A percentile compares a stretch with the other conserved stretches of the same genome.
These are phyloP conservation scores for Pseudois nayaur DNA, from an alignment of 2,113 vertebrate species.

Conservation along the genomic window DNA sequence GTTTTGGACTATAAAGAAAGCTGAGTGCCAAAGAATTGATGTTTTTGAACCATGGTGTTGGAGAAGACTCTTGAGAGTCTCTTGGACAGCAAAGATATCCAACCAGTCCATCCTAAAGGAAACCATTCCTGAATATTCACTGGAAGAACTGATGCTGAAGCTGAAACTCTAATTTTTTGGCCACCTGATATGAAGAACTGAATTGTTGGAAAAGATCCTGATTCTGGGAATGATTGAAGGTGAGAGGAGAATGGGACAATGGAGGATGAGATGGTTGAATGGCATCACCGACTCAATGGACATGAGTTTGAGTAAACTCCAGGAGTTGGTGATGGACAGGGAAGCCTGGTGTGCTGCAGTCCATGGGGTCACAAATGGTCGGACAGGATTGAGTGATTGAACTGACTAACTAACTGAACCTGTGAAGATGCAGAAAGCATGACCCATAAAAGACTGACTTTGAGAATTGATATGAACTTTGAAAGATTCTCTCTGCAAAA, in stretches of 20 bases:
- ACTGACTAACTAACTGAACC: not conserved
- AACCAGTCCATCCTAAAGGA: not conserved
- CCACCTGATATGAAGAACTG: not conserved
- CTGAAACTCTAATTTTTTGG: not conserved
- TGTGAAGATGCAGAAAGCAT: not conserved
- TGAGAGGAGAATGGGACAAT: fast-evolving
- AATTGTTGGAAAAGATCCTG: not conserved
- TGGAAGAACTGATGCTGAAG: not conserved
- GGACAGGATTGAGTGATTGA: not conserved
- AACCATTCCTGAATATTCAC: not conserved
- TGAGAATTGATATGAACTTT: not conserved
- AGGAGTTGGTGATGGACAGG: not conserved
- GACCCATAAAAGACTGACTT: not conserved
- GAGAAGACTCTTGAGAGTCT: not conserved
- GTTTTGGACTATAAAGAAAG: not conserved
- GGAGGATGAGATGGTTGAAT: not conserved
- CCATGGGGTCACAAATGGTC: not conserved
- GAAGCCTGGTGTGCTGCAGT: not conserved
- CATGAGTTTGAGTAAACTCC: not conserved
- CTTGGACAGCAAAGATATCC: not conserved
- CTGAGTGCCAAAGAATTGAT: not conserved
- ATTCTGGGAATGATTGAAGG: not conserved
- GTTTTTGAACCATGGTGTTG: not conserved
- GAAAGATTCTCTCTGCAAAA: not conserved
- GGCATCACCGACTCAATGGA: not conserved